Conservation (phyloP, 2,888 invertebrate species). For the Thecocarcelia acutangulata region DNA sequence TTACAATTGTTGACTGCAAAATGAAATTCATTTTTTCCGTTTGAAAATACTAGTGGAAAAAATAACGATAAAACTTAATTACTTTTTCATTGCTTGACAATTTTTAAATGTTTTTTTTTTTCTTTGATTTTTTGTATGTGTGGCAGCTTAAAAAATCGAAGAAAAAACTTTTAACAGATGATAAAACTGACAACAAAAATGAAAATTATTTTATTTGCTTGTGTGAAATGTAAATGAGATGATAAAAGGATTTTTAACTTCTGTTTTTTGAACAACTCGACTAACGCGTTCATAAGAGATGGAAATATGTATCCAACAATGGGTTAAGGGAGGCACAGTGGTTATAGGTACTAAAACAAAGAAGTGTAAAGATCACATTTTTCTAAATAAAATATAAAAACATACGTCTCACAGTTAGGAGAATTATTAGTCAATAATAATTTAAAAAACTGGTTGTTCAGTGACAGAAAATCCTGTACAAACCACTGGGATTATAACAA, state of each 20-base stretch:
- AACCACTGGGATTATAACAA: too few relatives aligned
- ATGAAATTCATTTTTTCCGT: neutral
- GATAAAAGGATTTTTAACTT: constrained; percentile 16
- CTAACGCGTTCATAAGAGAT: constrained; percentile 18
- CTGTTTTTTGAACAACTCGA: constrained; percentile 27
- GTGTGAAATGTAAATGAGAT: constrained; percentile 45
- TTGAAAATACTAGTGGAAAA: constrained; percentile 40
- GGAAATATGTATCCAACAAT: constrained; percentile 13
- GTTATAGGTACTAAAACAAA: too few relatives aligned
- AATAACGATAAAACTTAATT: constrained; percentile 78
- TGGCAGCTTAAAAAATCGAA: neutral
- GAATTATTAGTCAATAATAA: too few relatives aligned
- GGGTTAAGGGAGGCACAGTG: constrained; percentile 21
- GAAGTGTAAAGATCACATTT: too few relatives aligned
- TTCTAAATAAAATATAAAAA: too few relatives aligned
- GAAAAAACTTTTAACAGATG: constrained; percentile 29
- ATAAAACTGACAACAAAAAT: constrained; percentile 44
- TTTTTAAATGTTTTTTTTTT: constrained; percentile 20
- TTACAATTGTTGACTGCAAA: neutral
- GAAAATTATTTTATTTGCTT: constrained; percentile 54
- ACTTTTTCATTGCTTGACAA: constrained; percentile 78
- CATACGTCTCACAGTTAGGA: too few relatives aligned
- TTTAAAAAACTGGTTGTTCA: too few relatives aligned
- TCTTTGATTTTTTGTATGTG: constrained; percentile 3
- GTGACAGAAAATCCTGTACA: too few relatives aligned